Conservation (phyloP, 2,113 vertebrate species). For the Galeopterus variegatus region DNA sequence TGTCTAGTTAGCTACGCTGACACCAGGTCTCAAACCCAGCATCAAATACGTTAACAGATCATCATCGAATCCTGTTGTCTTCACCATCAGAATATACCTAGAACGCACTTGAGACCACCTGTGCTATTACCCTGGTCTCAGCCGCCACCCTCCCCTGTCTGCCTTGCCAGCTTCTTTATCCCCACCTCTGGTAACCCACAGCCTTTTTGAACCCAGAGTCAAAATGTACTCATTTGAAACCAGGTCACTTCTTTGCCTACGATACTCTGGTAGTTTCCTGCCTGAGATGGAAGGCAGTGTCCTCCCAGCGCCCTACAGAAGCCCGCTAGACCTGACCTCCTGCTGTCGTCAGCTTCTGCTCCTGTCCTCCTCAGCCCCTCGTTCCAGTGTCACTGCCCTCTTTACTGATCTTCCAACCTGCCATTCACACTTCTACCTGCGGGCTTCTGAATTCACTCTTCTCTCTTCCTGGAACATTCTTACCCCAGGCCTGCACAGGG, state of each 20-base stretch:
- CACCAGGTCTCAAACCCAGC: background rate
- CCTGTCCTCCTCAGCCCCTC: background rate
- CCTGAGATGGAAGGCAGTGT: background rate
- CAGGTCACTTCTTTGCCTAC: background rate
- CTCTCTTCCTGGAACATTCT: background rate
- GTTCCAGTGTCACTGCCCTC: background rate
- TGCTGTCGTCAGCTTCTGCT: background rate
- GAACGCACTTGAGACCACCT: background rate
- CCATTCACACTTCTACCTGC: too few relatives aligned
- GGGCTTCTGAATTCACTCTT: background rate
- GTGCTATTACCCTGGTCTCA: background rate
- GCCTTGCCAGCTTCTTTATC: background rate
- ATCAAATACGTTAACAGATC: background rate
- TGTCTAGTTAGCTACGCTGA: background rate
- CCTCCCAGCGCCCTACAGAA: background rate
- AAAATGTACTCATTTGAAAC: background rate
- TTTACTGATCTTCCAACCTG: background rate
- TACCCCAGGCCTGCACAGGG: background rate
- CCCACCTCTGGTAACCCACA: background rate
- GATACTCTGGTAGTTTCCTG: background rate
- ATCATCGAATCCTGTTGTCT: rapidly evolving
- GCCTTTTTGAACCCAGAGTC: background rate
- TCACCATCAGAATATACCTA: background rate
- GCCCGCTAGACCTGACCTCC: background rate
- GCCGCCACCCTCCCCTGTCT: background rate